Evolutionary conservation across 2,113 vertebrate genomes (phyloP).

Genomic region (Ardeotis arabs): DNA sequence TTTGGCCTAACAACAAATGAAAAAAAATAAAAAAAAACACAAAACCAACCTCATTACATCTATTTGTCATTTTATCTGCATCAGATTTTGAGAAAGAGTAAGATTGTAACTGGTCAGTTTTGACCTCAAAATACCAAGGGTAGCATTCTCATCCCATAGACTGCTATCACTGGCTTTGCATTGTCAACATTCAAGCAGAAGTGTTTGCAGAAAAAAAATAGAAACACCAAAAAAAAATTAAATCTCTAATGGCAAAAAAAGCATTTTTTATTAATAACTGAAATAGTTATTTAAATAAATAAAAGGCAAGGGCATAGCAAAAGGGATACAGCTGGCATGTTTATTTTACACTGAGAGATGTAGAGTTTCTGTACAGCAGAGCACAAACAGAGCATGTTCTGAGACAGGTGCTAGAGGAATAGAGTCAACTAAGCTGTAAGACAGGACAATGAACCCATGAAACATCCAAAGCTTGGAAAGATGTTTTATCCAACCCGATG

Average conservation of each 20-base stretch:
- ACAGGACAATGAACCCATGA: conserved; percentile 74
- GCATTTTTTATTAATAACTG: conserved; percentile 72
- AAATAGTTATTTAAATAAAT: conserved; percentile 73
- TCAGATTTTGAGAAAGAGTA: neutral
- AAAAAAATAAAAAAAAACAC: neutral
- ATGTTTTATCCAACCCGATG: conserved; percentile 81
- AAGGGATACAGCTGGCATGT: conserved; percentile 79
- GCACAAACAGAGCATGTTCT: conserved; percentile 72
- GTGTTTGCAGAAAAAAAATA: neutral
- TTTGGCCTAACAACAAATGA: neutral
- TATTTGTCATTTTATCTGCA: conserved; percentile 2
- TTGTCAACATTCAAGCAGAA: neutral
- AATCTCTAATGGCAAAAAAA: conserved; percentile 37
- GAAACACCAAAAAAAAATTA: conserved; percentile 37
- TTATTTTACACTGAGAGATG: conserved; percentile 90
- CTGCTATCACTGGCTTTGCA: neutral
- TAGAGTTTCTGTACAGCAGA: conserved; percentile 90
- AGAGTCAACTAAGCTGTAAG: conserved; percentile 70
- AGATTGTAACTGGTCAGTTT: neutral
- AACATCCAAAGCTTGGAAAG: conserved; percentile 83
- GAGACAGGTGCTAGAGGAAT: conserved; percentile 66
- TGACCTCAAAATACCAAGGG: neutral
- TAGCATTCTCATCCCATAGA: neutral
- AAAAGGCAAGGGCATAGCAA: conserved; percentile 75
- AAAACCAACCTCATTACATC: neutral